These are phyloP conservation scores for Drosophila bocki DNA, from an alignment of 1,140 invertebrate genomes.

Conservation along the genomic window DNA sequence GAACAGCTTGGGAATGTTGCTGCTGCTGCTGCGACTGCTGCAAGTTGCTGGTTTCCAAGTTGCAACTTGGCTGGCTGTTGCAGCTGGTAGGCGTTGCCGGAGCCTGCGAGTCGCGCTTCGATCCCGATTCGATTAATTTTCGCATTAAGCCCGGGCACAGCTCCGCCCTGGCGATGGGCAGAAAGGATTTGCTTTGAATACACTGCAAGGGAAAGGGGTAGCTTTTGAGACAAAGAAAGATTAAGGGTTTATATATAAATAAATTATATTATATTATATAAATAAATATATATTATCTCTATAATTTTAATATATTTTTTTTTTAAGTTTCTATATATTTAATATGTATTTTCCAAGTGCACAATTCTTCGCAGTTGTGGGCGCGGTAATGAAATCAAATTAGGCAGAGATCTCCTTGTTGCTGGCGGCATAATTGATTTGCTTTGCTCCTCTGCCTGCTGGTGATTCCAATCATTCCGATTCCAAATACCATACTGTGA, in stretches of 20 bases:
- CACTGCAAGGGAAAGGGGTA: neutral
- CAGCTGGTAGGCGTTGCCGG: slow-evolving; percentile 55
- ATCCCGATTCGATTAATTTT: slow-evolving; percentile 85
- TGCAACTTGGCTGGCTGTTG: slow-evolving; percentile 12
- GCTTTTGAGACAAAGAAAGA: neutral
- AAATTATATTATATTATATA: too few relatives aligned
- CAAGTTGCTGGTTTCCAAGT: slow-evolving; percentile 41
- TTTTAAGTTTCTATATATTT: neutral
- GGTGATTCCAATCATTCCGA: neutral
- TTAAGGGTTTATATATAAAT: neutral
- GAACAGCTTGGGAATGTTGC: slow-evolving; percentile 50
- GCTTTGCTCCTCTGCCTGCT: slow-evolving; percentile 30
- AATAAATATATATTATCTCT: neutral
- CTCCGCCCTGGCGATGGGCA: slow-evolving; percentile 59
- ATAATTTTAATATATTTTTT: neutral
- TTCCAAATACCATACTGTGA: slow-evolving; percentile 1
- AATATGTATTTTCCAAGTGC: slow-evolving; percentile 12
- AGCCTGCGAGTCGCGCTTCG: slow-evolving; percentile 42
- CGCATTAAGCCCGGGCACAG: slow-evolving; percentile 78
- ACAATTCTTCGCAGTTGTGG: slow-evolving; percentile 66
- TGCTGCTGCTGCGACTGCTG: neutral
- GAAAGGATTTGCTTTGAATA: slow-evolving; percentile 30
- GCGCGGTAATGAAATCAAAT: slow-evolving; percentile 85
- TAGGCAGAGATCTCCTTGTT: slow-evolving; percentile 70
- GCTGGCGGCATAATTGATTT: slow-evolving; percentile 66